Percentiles rank a stretch among this genome's conserved stretches.
Evolutionary conservation across 2,797 vertebrate genomes (phyloP).

Genomic region (Enteromius argenteus): DNA sequence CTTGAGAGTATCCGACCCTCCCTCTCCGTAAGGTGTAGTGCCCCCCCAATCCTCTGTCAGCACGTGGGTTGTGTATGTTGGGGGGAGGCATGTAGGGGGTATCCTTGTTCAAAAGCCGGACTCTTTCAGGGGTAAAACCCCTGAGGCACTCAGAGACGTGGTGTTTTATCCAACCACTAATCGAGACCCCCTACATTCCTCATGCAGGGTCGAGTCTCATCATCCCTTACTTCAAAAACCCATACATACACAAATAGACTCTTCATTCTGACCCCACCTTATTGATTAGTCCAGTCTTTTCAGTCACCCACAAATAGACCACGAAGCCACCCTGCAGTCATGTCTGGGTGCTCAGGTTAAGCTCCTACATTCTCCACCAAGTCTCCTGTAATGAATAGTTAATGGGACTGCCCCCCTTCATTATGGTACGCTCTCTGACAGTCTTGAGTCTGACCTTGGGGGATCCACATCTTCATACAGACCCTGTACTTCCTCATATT

Average conservation of each 20-base stretch:
- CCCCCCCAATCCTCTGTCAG: constrained; percentile 37
- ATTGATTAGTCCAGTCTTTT: constrained; percentile 30
- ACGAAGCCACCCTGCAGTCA: constrained; percentile 43
- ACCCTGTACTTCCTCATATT: constrained; percentile 18
- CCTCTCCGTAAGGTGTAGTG: constrained; percentile 70
- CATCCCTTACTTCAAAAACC: constrained; percentile 21
- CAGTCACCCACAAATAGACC: constrained; percentile 41
- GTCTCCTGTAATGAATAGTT: constrained; percentile 75
- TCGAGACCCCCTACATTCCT: constrained; percentile 1
- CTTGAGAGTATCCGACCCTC: constrained; percentile 56
- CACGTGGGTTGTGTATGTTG: not conserved
- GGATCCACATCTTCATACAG: constrained; percentile 48
- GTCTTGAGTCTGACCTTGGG: constrained; percentile 72
- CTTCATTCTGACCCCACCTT: constrained; percentile 18
- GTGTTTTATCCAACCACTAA: constrained; percentile 22
- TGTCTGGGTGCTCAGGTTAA: constrained; percentile 51
- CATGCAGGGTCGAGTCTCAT: constrained; percentile 15
- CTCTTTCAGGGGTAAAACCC: constrained; percentile 22
- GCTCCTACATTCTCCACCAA: constrained; percentile 16
- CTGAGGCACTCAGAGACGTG: not conserved
- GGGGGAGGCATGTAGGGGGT: constrained; percentile 32
- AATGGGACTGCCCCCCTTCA: constrained; percentile 68
- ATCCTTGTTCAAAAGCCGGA: constrained; percentile 36
- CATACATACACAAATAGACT: constrained; percentile 27
- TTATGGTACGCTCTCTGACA: constrained; percentile 64